Base-by-base conservation (phyloP, 2,797 vertebrate genomes). In the Catostomus latipinnis region DNA sequence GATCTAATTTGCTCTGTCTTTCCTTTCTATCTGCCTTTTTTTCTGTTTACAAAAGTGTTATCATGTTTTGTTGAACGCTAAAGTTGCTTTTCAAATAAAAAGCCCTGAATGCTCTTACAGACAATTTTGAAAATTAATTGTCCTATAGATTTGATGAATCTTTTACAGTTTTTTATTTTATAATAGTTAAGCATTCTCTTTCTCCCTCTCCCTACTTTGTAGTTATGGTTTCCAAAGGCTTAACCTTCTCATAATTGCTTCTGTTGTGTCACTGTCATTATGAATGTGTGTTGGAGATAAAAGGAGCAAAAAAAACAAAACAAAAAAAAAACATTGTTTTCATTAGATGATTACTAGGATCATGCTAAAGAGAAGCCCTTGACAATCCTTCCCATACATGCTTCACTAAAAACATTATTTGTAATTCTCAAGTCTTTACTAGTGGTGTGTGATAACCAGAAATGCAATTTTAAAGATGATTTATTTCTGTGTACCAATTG, bases 1-100 rank as follows among this genome's bases (percentile, higher is more conserved):
- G 82, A 81, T 85, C 73, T 72, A 45, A 78, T 81, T 81, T 87
- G 80, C 73, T 76, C 60, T 81, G 34, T 92, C 89, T 92, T 86
- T 85, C 83, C 92, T 89, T 91, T 34, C 34, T 34, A 34, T 34
- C 83, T 85, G 75, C 69, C 76, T 68, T 78, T 85, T 85, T 60
- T 65, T 62, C 49, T 76, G 60, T 63, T 78, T 57, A 77, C 67
- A 70, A 6, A 66, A 52, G 57, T 81, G 78, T 74, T 77, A 68
- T 70, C 16, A 63, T 78, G 60, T 87, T 86, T 74, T 46, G 67
- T 79, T 74, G 45, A 83, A 78, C 70, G 10, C 73, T 74, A 56
- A 74, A 69, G 52, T 85, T 82, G 70, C 71, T 84, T 85, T 12
- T 79, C 54, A 57, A 84, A 83, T 85, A 87, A 88, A 89, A 82